Percentiles rank a stretch among this genome's conserved stretches.
phyloP scores from a whole-genome alignment of 2,888 invertebrate genomes.

The Pharmacophagus antenor region DNA sequence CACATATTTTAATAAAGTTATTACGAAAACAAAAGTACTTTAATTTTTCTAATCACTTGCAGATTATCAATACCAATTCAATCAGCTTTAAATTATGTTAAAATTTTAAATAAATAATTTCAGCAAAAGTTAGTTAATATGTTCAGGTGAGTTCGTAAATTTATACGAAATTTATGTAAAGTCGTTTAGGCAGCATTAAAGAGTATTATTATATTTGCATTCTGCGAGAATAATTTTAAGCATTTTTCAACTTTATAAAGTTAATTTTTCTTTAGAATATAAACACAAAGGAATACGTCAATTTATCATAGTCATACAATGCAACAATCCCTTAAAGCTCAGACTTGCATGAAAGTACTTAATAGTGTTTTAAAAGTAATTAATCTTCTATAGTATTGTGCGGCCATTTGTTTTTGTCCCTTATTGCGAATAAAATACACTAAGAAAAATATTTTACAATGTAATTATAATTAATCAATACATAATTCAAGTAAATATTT shows the following conservation, averaged over 20 bases:
- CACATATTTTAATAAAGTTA: no score
- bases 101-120: background rate
- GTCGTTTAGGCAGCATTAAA: background rate
- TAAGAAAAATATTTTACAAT: no score
- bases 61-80: no score
- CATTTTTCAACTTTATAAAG: background rate
- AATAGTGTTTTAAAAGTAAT: background rate
- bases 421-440: no score
- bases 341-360: constrained; percentile 3
- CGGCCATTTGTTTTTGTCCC: background rate
- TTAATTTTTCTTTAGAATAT: background rate
- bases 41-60: background rate
- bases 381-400: constrained; percentile 5
- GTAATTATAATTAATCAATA: no score
- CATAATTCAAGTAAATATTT: no score
- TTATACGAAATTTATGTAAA: background rate
- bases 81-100: background rate
- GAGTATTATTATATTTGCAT: background rate
- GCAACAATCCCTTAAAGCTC: constrained; percentile 4
- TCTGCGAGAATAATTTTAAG: background rate
- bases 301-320: constrained; percentile 5
- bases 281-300: background rate
- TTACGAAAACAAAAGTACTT: background rate
- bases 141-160: background rate
- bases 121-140: background rate